A percentile compares a stretch with the other conserved stretches of the same genome.
These are phyloP conservation scores for Watsonalla binaria DNA, from an alignment of 2,888 invertebrate species.

Conservation along the genomic window DNA sequence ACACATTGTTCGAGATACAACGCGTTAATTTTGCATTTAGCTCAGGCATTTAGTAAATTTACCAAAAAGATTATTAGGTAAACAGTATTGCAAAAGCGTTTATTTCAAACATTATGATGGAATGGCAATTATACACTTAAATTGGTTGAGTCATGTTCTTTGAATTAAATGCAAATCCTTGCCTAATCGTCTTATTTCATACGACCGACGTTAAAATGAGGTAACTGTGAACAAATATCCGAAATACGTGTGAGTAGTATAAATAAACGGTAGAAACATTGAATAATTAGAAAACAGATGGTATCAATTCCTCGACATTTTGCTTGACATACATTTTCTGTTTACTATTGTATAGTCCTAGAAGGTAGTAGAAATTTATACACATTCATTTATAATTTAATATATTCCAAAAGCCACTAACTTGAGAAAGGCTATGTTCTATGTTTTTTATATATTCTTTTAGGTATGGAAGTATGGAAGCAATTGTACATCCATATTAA, in stretches of 20 bases:
- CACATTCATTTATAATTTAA: no score
- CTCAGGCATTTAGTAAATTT: background rate
- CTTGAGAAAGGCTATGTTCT: background rate
- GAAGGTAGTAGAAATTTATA: no score
- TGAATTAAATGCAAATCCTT: background rate
- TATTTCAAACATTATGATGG: background rate
- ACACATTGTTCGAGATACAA: no score
- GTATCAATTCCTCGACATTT: constrained; percentile 6
- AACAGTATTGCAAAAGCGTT: background rate
- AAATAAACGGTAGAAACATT: background rate
- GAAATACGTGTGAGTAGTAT: background rate
- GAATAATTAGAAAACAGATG: constrained; percentile 11
- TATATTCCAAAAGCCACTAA: no score
- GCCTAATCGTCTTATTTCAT: background rate
- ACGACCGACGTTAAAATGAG: background rate
- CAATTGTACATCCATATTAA: no score
- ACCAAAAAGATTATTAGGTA: background rate
- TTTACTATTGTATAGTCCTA: background rate
- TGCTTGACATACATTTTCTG: constrained; percentile 2
- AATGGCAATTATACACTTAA: background rate
- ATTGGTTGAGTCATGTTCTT: background rate
- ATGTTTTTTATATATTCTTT: no score
- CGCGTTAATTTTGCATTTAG: no score
- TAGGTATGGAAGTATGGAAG: no score
- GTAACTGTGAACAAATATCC: background rate